A percentile compares a stretch with the other conserved stretches of the same genome.
phyloP scores from a whole-genome alignment of 2,113 vertebrate genomes.

The Sialia sialis region DNA sequence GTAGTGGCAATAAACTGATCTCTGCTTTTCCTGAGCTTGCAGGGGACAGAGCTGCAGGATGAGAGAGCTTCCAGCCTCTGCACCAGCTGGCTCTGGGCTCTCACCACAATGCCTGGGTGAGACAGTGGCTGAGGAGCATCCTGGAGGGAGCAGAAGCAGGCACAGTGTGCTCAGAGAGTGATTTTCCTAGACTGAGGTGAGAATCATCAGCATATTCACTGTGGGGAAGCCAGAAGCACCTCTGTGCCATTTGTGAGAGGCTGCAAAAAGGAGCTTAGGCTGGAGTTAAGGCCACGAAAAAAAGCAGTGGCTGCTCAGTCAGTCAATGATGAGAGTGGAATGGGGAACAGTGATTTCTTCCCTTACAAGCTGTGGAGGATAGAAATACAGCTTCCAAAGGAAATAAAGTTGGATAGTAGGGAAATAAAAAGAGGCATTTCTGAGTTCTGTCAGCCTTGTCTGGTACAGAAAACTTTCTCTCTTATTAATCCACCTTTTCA shows the following conservation, averaged over 20 bases:
- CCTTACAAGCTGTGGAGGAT: not conserved
- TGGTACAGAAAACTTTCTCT: not conserved
- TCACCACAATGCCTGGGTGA: fast-evolving
- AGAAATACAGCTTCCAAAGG: not conserved
- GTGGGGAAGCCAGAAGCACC: not conserved
- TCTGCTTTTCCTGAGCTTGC: not conserved
- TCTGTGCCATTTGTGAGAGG: not conserved
- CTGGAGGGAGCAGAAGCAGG: not conserved
- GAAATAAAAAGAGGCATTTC: not conserved
- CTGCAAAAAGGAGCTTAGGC: not conserved
- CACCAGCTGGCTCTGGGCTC: not conserved
- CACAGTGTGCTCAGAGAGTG: not conserved
- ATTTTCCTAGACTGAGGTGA: not conserved
- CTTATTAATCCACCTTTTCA: not conserved
- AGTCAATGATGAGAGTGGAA: not conserved
- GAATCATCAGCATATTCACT: fast-evolving
- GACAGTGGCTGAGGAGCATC: not conserved
- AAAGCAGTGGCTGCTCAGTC: not conserved
- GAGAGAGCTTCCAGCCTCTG: not conserved
- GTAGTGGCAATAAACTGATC: not conserved
- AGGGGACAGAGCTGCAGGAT: not conserved
- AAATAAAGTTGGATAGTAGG: not conserved
- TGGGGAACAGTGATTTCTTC: not conserved
- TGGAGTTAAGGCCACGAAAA: not conserved
- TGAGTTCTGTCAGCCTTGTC: not conserved